Evolutionary conservation across 2,888 invertebrate species (phyloP).

Genomic region (Pyrrhosoma nymphula): DNA sequence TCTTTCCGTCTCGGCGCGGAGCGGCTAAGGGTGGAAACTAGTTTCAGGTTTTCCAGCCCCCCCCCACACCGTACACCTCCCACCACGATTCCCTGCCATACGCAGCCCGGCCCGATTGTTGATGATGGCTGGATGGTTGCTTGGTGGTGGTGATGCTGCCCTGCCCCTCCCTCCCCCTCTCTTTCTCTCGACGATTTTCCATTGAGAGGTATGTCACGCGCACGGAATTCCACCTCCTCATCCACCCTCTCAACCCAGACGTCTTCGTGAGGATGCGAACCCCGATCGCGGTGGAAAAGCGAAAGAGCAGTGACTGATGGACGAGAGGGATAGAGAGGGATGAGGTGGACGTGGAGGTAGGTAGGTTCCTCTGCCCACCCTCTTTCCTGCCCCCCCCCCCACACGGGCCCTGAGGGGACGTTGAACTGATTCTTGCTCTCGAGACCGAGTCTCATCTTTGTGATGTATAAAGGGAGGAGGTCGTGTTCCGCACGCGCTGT

Average conservation of each 20-base stretch:
- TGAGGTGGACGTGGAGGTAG: neutral
- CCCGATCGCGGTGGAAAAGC: neutral
- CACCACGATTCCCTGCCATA: neutral
- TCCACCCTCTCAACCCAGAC: neutral
- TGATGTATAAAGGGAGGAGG: neutral
- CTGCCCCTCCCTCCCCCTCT: no score
- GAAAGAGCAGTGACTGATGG: neutral
- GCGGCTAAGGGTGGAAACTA: neutral
- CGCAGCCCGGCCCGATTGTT: neutral
- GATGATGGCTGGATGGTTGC: neutral
- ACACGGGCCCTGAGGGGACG: neutral
- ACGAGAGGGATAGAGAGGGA: neutral
- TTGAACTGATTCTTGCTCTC: slow-evolving; percentile 5
- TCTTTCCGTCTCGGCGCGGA: neutral
- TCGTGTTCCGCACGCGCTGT: neutral
- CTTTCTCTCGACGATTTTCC: neutral
- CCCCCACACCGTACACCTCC: neutral
- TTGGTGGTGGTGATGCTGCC: neutral
- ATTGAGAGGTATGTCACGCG: slow-evolving; percentile 47
- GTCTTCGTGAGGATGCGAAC: slow-evolving; percentile 39
- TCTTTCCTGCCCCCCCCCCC: neutral
- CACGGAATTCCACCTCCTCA: neutral
- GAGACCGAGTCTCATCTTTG: neutral
- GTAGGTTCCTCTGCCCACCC: no score
- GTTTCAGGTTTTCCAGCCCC: neutral